Conservation (phyloP, 2,888 invertebrate species). For the Lycaena phlaeas region DNA sequence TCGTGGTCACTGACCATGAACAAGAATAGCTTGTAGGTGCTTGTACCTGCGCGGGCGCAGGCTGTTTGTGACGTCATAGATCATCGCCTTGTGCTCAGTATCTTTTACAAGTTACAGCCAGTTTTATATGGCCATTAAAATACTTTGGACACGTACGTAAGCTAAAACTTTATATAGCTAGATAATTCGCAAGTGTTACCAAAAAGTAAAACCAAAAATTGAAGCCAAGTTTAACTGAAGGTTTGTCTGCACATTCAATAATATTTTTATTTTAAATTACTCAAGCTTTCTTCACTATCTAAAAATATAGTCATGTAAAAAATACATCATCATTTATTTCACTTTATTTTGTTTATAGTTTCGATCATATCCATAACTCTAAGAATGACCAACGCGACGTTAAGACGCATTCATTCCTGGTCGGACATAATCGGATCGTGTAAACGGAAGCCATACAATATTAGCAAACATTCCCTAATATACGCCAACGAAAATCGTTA, state of each 20-base stretch:
- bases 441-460: conserved; percentile 2
- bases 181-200: background rate
- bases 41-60: conserved; percentile 53
- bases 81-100: conserved; percentile 16
- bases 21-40: conserved; percentile 58
- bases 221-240: background rate
- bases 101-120: conserved; percentile 5
- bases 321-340: too few relatives aligned
- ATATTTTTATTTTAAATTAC: too few relatives aligned
- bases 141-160: conserved; percentile 3
- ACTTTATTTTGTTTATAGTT: too few relatives aligned
- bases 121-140: conserved; percentile 8
- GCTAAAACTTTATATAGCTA: background rate
- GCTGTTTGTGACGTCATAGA: conserved; percentile 46
- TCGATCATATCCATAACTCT: too few relatives aligned
- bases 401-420: background rate
- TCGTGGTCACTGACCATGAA: conserved; percentile 66
- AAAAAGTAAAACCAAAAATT: background rate
- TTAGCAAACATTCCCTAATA: background rate
- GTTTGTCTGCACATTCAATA: too few relatives aligned
- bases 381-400: too few relatives aligned
- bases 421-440: conserved; percentile 5
- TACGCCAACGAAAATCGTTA: background rate
- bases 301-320: too few relatives aligned
- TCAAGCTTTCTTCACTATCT: too few relatives aligned